These are phyloP conservation scores for Scomberomorus guttatus DNA, from an alignment of 2,797 vertebrate species.

Conservation along the genomic window DNA sequence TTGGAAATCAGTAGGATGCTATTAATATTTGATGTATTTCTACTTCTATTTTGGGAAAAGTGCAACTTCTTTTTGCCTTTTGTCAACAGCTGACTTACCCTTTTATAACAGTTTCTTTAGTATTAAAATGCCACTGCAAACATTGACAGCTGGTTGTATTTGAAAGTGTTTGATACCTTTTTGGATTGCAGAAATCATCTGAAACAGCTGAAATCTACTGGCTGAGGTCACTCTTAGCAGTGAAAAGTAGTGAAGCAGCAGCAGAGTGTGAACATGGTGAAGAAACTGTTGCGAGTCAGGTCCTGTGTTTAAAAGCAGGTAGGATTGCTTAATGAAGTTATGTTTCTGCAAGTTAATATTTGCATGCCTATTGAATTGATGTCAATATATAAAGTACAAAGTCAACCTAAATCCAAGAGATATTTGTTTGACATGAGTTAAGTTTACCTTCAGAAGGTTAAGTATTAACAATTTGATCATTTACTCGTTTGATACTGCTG, in stretches of 20 bases:
- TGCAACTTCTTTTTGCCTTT: conserved; percentile 43
- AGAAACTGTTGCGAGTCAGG: not conserved
- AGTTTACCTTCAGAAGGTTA: conserved; percentile 21
- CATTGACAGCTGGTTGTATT: not conserved
- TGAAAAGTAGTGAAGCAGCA: conserved; percentile 12
- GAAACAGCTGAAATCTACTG: conserved; percentile 13
- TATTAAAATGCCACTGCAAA: conserved; percentile 7
- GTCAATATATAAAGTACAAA: conserved; percentile 4
- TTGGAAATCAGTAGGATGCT: not conserved
- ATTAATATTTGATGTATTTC: not conserved
- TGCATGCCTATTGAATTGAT: conserved; percentile 27
- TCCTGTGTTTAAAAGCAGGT: conserved; percentile 22
- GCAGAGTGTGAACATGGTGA: not conserved
- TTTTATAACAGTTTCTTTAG: not conserved
- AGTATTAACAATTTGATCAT: conserved; percentile 15
- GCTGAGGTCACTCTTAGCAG: conserved; percentile 36
- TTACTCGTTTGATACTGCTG: conserved; percentile 5
- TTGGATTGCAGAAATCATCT: conserved; percentile 20
- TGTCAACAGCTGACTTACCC: conserved; percentile 9
- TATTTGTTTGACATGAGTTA: not conserved
- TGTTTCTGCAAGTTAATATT: conserved; percentile 4
- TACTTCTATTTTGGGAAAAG: conserved; percentile 40
- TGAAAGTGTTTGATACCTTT: not conserved
- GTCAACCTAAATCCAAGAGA: conserved; percentile 5
- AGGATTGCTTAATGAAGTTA: conserved; percentile 4